Evolutionary conservation across 2,797 vertebrate genomes (phyloP).

Genomic region (Arnoldichthys spilopterus): DNA sequence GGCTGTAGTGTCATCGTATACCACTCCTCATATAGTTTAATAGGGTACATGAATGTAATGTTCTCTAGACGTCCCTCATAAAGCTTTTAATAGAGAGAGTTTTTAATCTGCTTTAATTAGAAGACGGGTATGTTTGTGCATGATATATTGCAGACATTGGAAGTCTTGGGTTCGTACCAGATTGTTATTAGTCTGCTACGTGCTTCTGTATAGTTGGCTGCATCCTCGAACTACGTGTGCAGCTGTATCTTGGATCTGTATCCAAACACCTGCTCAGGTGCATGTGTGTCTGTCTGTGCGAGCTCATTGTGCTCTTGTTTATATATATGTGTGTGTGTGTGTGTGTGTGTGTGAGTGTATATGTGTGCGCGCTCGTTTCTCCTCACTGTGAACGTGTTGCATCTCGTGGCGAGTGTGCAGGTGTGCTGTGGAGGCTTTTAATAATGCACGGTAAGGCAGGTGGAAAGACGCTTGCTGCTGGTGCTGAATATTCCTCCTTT

Average conservation of each 20-base stretch:
- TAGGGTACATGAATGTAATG: slow-evolving; percentile 20
- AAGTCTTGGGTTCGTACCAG: not conserved
- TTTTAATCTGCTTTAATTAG: slow-evolving; percentile 9
- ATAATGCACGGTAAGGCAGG: slow-evolving; percentile 66
- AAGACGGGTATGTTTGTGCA: not conserved
- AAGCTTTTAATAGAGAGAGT: slow-evolving; percentile 27
- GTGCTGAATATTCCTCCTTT: slow-evolving; percentile 56
- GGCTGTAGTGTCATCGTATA: slow-evolving; percentile 24
- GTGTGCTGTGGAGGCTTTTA: slow-evolving; percentile 64
- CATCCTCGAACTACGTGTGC: slow-evolving; percentile 11
- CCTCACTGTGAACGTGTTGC: slow-evolving; percentile 16
- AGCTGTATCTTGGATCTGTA: slow-evolving; percentile 34
- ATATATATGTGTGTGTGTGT: slow-evolving; percentile 58
- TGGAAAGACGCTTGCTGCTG: slow-evolving; percentile 62
- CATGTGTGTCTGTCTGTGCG: slow-evolving; percentile 55
- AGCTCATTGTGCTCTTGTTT: not conserved
- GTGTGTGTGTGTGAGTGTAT: slow-evolving; percentile 39
- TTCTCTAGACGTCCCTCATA: slow-evolving; percentile 57
- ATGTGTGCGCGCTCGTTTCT: slow-evolving; percentile 1
- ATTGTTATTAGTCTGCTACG: not conserved
- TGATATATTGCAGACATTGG: slow-evolving; percentile 9
- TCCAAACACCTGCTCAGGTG: slow-evolving; percentile 57
- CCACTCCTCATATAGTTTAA: slow-evolving; percentile 26
- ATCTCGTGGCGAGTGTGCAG: slow-evolving; percentile 53
- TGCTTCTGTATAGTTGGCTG: slow-evolving; percentile 16